Evolutionary conservation across 2,113 vertebrate species (phyloP), one percentile per base, ranked within the genome.

Genomic region (Leptobrachium leishanense): DNA sequence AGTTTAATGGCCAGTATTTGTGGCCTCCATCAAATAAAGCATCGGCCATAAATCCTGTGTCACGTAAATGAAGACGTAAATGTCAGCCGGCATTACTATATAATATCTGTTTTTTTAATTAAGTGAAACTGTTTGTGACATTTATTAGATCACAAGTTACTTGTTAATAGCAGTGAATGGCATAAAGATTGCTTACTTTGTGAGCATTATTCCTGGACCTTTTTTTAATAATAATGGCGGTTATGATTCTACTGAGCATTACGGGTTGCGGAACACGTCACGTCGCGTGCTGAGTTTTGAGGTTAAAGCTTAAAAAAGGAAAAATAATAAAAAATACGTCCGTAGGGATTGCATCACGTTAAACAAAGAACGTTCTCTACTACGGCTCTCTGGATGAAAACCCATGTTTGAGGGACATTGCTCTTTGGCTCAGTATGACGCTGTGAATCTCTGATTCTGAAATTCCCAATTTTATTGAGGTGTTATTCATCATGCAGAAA

Each of bases 101-200:
- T 94, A 92, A 91, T 96, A 95, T 94, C 96, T 95, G 95, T 95
- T 96, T 93, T 96, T 97, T 97, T 97, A 97, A 98, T 97, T 96
- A 98, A 95, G 92, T 88, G 92, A 95, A 97, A 95, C 93, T 87
- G 84, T 94, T 92, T 88, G 92, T 92, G 95, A 95, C 92, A 90
- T 94, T 96, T 96, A 96, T 95, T 95, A 92, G 88, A 92, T 94
- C 91, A 81, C 86, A 89, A 92, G 87, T 93, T 92, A 92, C 93
- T 94, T 90, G 87, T 93, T 95, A 96, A 96, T 94, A 87, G 83
- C 88, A 87, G 84, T 57, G 64, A 92, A 87, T 83, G 95, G 90
- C 75, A 79, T 82, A 87, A 88, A 92, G 85, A 85, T 70, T 84
- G 84, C 86, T 92, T 90, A 76, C 86, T 89, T 92, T 91, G 87